Percentiles rank a stretch among this genome's conserved stretches.
Evolutionary conservation across 2,888 invertebrate species (phyloP).

Genomic region (Coelinius sp.): DNA sequence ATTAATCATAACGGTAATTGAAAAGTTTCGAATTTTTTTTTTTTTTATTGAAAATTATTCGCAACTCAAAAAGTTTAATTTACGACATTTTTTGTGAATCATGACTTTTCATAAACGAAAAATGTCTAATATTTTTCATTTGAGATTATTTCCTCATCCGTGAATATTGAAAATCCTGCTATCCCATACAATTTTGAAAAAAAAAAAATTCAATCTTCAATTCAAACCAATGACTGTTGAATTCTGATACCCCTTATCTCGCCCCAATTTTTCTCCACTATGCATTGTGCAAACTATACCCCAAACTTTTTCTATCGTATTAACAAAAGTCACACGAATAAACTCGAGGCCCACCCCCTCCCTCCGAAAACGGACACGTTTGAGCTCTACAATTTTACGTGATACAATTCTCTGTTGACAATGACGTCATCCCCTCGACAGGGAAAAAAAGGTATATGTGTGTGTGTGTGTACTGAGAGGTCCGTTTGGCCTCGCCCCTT

Average conservation of each 20-base stretch:
- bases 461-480: not conserved
- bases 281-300: too few species aligned
- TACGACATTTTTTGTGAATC: not conserved
- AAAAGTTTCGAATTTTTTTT: too few species aligned
- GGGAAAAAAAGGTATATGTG: not conserved
- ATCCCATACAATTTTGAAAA: not conserved
- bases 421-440: slow-evolving; percentile 6
- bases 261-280: not conserved
- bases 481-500: slow-evolving; percentile 8
- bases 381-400: not conserved
- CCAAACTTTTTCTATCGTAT: not conserved
- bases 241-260: not conserved
- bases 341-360: not conserved
- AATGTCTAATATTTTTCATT: too few species aligned
- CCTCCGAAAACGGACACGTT: not conserved
- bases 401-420: slow-evolving; percentile 21
- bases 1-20: too few species aligned
- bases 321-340: not conserved
- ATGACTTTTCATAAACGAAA: not conserved
- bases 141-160: too few species aligned
- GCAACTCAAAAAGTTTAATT: too few species aligned
- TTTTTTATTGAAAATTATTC: too few species aligned
- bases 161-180: too few species aligned
- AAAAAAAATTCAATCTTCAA: not conserved
- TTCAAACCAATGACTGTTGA: slow-evolving; percentile 4